Conservation (phyloP, 2,113 vertebrate genomes). For the Colaptes auratus region DNA sequence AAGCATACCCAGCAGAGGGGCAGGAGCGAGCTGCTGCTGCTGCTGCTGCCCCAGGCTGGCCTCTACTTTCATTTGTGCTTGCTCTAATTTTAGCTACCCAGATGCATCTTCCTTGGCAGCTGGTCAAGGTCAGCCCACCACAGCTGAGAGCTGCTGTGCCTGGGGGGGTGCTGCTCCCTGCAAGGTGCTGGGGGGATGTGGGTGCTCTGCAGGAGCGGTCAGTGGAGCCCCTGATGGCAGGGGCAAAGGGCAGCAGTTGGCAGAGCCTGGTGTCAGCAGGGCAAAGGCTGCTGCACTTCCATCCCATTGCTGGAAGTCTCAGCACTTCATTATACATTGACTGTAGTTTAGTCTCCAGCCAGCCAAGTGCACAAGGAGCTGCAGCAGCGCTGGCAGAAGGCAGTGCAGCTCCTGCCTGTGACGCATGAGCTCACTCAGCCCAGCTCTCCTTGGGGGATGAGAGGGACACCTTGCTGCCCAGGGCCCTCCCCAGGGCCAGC, state of each 20-base stretch:
- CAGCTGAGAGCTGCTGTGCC: rapidly evolving
- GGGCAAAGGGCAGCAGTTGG: background rate
- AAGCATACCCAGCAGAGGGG: rapidly evolving
- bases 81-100: background rate
- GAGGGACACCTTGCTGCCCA: background rate
- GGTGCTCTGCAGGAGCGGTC: background rate
- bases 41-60: background rate
- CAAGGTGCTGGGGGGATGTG: rapidly evolving
- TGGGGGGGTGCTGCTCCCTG: background rate
- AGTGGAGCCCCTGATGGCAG: rapidly evolving
- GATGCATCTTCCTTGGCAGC: background rate
- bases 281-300: background rate
- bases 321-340: slow-evolving; percentile 7
- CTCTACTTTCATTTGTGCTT: background rate
- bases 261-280: rapidly evolving
- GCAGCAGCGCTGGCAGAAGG: background rate
- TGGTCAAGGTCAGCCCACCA: background rate
- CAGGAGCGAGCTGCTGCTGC: background rate
- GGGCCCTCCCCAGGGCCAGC: background rate
- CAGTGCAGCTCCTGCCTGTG: background rate
- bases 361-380: background rate
- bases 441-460: background rate
- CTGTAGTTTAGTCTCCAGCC: background rate
- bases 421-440: background rate
- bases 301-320: background rate